These are phyloP conservation scores for Amiota minor DNA, from an alignment of 2,888 invertebrate species.

Conservation along the genomic window DNA sequence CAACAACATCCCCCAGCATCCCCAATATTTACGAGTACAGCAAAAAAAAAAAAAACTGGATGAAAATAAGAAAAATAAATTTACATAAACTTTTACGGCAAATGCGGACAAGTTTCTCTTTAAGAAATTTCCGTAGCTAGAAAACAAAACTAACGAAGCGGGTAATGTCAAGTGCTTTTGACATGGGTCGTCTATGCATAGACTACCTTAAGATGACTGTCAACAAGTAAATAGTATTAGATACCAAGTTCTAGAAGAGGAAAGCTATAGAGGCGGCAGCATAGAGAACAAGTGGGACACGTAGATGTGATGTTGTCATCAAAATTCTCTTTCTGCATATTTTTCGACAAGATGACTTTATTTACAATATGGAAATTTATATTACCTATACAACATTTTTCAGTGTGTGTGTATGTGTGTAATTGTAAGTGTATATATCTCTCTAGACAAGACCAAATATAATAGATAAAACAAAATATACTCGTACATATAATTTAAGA, in stretches of 20 bases:
- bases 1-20: not conserved
- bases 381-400: slow-evolving; percentile 46
- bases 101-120: slow-evolving; percentile 22
- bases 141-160: slow-evolving; percentile 20
- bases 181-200: slow-evolving; percentile 47
- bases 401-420: not conserved
- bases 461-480: no score
- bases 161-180: slow-evolving; percentile 48
- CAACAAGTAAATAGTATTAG: not conserved
- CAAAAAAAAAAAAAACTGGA: not conserved
- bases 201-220: slow-evolving; percentile 24
- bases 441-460: no score
- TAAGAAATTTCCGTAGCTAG: slow-evolving; percentile 43
- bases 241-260: not conserved
- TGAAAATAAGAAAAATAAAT: slow-evolving; percentile 50
- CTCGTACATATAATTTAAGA: no score
- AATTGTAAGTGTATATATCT: not conserved
- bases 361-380: slow-evolving; percentile 66
- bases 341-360: slow-evolving; percentile 57
- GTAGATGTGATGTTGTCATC: not conserved
- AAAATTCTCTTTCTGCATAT: slow-evolving; percentile 17
- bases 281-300: not conserved
- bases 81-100: slow-evolving; percentile 60
- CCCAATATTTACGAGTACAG: no score
- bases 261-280: slow-evolving; percentile 19